Conservation (phyloP, 2,797 vertebrate genomes). For the Hypotaenidia philippensis region DNA sequence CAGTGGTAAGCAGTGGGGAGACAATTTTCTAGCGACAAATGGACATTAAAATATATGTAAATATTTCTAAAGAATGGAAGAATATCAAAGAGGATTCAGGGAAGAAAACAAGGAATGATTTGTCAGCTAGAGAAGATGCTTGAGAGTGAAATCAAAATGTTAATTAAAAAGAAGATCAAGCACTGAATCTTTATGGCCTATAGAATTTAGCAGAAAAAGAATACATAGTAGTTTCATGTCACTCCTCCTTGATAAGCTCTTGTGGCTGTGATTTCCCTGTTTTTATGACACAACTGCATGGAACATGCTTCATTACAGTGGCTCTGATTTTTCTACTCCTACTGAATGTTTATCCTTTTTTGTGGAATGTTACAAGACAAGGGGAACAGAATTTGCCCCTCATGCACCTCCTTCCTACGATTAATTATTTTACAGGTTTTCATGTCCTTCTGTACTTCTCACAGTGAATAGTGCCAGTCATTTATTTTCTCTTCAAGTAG, state of each 20-base stretch:
- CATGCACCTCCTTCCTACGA: neutral
- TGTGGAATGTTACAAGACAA: neutral
- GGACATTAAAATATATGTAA: neutral
- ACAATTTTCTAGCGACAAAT: neutral
- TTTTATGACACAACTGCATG: neutral
- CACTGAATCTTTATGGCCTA: neutral
- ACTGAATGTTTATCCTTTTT: neutral
- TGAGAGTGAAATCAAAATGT: neutral
- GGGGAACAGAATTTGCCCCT: neutral
- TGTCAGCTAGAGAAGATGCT: neutral
- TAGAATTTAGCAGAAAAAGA: neutral
- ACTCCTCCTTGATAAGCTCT: neutral
- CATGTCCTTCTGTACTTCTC: neutral
- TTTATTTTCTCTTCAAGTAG: constrained; percentile 1
- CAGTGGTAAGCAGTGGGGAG: neutral
- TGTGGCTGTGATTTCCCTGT: neutral
- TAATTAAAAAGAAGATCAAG: neutral
- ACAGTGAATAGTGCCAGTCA: neutral
- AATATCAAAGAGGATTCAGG: neutral
- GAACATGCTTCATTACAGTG: neutral
- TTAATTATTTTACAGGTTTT: neutral
- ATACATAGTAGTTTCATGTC: neutral
- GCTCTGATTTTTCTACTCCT: neutral
- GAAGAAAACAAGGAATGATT: neutral
- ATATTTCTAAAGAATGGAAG: neutral